Percentiles rank a stretch among this genome's conserved stretches.
These are phyloP conservation scores for Agonum fuliginosum DNA, from an alignment of 2,888 invertebrate genomes.

Conservation along the genomic window DNA sequence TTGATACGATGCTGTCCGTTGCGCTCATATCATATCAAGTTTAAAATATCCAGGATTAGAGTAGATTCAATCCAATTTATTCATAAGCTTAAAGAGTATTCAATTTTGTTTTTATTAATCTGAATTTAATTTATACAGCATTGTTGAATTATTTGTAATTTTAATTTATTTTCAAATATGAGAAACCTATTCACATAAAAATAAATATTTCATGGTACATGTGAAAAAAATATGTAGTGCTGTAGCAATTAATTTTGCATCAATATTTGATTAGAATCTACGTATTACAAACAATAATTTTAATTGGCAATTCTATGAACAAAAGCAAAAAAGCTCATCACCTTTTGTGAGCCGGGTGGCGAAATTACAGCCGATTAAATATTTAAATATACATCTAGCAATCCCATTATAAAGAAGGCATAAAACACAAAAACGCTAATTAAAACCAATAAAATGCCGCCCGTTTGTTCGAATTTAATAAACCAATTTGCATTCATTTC, in stretches of 20 bases:
- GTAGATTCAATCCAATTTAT: constrained; percentile 24
- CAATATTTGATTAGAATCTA: constrained; percentile 27
- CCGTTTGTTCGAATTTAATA: constrained; percentile 52
- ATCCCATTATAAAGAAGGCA: constrained; percentile 31
- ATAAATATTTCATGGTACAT: background rate
- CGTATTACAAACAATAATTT: constrained; percentile 31
- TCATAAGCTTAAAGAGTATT: background rate
- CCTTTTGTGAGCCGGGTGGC: background rate
- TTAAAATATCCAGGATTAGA: constrained; percentile 29
- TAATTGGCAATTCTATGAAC: constrained; percentile 1
- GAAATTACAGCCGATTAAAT: constrained; percentile 15
- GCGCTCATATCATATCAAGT: background rate
- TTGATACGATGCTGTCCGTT: background rate
- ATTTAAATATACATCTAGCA: constrained; percentile 29
- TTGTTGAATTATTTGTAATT: too few species aligned
- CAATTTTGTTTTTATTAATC: background rate
- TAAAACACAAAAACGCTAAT: constrained; percentile 41
- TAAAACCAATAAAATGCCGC: constrained; percentile 42
- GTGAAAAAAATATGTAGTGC: background rate
- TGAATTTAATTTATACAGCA: too few species aligned
- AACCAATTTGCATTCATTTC: constrained; percentile 51
- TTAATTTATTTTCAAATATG: too few species aligned
- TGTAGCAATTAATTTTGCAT: background rate
- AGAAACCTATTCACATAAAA: background rate
- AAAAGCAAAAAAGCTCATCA: constrained; percentile 10